These are phyloP conservation scores for Habropoda laboriosa DNA, from an alignment of 1,140 invertebrate species.

Conservation along the genomic window DNA sequence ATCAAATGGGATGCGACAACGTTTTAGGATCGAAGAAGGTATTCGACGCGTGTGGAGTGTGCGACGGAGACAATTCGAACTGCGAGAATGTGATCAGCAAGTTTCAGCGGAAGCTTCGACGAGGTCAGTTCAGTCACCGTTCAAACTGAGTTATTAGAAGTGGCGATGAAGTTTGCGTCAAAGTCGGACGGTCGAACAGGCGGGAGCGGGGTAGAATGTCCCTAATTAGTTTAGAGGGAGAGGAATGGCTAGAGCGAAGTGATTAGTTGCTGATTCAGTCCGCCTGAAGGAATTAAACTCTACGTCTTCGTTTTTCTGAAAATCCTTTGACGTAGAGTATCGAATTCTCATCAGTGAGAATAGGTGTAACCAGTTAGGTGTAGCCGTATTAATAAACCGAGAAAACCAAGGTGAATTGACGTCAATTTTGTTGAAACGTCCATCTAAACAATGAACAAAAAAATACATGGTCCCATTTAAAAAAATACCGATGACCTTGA, in stretches of 20 bases:
- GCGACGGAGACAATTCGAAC: conserved; percentile 85
- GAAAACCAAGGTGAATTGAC: no score
- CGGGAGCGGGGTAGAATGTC: background rate
- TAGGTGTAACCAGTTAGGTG: no score
- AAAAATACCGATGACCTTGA: no score
- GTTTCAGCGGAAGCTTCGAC: conserved; percentile 81
- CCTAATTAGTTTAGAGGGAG: conserved; percentile 30
- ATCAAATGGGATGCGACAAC: conserved; percentile 86
- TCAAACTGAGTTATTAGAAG: conserved; percentile 35
- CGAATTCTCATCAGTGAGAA: no score
- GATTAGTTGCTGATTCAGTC: background rate
- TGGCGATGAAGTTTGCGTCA: conserved; percentile 24
- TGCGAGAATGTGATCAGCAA: conserved; percentile 82
- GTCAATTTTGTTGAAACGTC: no score
- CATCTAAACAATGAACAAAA: no score
- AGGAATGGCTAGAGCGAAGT: background rate
- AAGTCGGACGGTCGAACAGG: background rate
- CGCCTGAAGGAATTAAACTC: background rate
- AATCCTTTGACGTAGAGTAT: background rate
- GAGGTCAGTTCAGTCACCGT: conserved; percentile 75
- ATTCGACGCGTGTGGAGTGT: conserved; percentile 87
- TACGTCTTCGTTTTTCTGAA: background rate
- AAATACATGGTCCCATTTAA: no score
- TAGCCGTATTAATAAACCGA: no score
- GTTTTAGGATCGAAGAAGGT: conserved; percentile 83